phyloP scores from a whole-genome alignment of 2,888 invertebrate species.

The Oxystoma pomonae region DNA sequence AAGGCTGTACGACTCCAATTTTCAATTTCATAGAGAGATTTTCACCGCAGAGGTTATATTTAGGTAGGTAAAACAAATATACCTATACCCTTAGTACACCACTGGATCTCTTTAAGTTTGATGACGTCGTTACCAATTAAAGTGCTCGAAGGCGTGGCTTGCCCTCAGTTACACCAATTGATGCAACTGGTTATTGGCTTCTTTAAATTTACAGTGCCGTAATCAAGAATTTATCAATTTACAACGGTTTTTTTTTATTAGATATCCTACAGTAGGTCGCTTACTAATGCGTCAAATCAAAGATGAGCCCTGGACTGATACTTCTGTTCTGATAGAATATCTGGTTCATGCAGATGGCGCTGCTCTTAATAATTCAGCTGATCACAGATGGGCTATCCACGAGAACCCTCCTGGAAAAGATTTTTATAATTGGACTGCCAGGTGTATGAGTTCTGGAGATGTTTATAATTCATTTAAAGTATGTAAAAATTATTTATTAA shows the following conservation, averaged over 20 bases:
- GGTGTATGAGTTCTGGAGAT: conserved; percentile 75
- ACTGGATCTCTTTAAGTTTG: too few species aligned
- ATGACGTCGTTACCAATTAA: too few species aligned
- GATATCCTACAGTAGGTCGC: conserved; percentile 81
- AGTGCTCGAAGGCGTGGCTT: too few species aligned
- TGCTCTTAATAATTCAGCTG: conserved; percentile 65
- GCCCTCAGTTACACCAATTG: too few species aligned
- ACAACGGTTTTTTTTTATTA: too few species aligned
- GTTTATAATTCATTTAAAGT: conserved; percentile 77
- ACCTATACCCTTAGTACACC: background rate
- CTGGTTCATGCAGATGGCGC: conserved; percentile 86
- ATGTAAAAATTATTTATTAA: too few species aligned
- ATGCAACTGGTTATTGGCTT: too few species aligned
- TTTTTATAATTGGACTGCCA: conserved; percentile 85
- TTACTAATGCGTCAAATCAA: conserved; percentile 77
- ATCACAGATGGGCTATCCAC: conserved; percentile 83
- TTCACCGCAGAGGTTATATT: conserved; percentile 71
- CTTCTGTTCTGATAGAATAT: conserved; percentile 77
- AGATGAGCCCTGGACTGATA: conserved; percentile 79
- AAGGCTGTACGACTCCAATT: conserved; percentile 58
- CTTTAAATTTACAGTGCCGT: too few species aligned
- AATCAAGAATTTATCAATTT: too few species aligned
- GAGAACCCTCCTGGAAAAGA: conserved; percentile 75
- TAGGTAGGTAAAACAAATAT: conserved; percentile 34
- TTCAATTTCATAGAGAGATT: conserved; percentile 66